These are phyloP conservation scores for Alitta virens DNA, from an alignment of 2,888 invertebrate genomes.

Conservation along the genomic window DNA sequence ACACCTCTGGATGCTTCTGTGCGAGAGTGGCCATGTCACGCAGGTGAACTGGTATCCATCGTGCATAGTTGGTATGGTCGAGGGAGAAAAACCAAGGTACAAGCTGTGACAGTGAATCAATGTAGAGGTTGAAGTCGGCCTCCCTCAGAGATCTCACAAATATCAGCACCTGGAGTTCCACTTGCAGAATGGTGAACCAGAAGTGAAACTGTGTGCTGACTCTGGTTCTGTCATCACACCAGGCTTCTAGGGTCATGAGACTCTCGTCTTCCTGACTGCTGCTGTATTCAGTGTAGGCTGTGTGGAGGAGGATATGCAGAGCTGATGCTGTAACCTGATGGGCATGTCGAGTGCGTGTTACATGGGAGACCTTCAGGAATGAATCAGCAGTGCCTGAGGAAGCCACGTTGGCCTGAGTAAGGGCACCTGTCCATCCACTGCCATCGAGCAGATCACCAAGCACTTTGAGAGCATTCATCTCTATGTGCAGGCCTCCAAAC, in stretches of 20 bases:
- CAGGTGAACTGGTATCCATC: conserved; percentile 34
- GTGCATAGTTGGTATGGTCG: conserved; percentile 31
- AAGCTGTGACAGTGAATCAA: conserved; percentile 22
- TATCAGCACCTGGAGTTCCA: conserved; percentile 17
- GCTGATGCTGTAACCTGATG: conserved; percentile 29
- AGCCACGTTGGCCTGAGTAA: conserved; percentile 28
- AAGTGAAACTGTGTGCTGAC: conserved; percentile 22
- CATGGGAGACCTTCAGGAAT: conserved; percentile 27
- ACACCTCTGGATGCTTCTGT: conserved; percentile 27
- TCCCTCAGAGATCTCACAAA: conserved; percentile 25
- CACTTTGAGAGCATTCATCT: conserved; percentile 37
- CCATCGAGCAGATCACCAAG: conserved; percentile 33
- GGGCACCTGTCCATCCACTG: conserved; percentile 32
- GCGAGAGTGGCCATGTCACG: conserved; percentile 29
- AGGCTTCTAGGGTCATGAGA: conserved; percentile 11
- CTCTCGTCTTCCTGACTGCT: background rate
- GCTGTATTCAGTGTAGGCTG: conserved; percentile 14
- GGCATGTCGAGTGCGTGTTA: conserved; percentile 27
- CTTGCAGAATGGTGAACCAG: conserved; percentile 18
- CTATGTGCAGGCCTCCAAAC: conserved; percentile 43
- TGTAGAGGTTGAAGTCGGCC: conserved; percentile 24
- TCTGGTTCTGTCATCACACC: conserved; percentile 4
- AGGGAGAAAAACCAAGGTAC: conserved; percentile 31
- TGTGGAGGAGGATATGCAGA: conserved; percentile 26
- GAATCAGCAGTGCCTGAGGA: conserved; percentile 33